These are phyloP conservation scores for Hirtodrosophila alboralis DNA, from an alignment of 2,888 invertebrate species.

Conservation along the genomic window DNA sequence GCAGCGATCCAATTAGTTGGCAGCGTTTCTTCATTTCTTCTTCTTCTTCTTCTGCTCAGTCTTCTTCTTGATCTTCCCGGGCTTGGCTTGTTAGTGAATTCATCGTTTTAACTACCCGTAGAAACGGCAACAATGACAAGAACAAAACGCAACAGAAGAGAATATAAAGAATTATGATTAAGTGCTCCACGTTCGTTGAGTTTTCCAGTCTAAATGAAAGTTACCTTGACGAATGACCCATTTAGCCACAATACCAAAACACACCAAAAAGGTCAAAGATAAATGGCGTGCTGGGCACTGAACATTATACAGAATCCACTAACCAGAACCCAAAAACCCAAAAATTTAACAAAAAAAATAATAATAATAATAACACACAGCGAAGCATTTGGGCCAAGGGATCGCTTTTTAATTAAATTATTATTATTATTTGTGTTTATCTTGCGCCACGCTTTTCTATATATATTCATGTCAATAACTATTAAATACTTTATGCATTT, in stretches of 20 bases:
- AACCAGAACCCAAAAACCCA: constrained; percentile 28
- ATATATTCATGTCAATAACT: constrained; percentile 23
- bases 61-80: no score
- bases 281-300: constrained; percentile 48
- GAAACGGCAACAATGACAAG: constrained; percentile 72
- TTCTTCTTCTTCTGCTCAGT: no score
- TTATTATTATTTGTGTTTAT: constrained; percentile 57
- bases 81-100: constrained; percentile 57
- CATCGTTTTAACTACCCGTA: constrained; percentile 61
- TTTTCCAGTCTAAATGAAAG: constrained; percentile 81
- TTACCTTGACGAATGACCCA: constrained; percentile 83
- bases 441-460: constrained; percentile 2
- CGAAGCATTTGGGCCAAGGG: constrained; percentile 34
- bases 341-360: constrained; percentile 5
- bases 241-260: constrained; percentile 77
- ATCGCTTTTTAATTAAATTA: constrained; percentile 65
- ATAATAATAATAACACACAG: no score
- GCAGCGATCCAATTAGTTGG: constrained; percentile 54
- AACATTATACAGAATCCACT: constrained; percentile 20
- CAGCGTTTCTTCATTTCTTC: constrained; percentile 39
- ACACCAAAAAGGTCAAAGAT: constrained; percentile 69
- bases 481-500: constrained; percentile 25
- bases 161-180: constrained; percentile 76
- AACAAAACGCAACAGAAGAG: constrained; percentile 53
- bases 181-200: constrained; percentile 69